Evolutionary conservation across 2,113 vertebrate genomes (phyloP).

Genomic region (Phycodurus eques): DNA sequence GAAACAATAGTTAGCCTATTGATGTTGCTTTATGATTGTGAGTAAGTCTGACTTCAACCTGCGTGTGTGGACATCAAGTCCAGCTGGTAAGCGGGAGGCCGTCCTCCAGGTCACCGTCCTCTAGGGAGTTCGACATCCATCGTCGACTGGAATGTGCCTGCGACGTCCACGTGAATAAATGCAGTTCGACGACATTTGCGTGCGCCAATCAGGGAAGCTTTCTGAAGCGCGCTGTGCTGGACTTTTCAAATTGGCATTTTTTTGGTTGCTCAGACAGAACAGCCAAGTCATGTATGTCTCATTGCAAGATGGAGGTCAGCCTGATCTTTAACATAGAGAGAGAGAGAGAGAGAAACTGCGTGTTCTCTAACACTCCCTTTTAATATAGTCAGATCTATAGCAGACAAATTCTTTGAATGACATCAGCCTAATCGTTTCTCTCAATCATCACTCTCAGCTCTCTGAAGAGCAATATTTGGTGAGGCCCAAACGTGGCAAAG

Average conservation of each 20-base stretch:
- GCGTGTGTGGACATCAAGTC: slow-evolving; percentile 41
- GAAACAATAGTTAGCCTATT: background rate
- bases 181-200: slow-evolving; percentile 55
- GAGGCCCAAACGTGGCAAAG: slow-evolving; percentile 21
- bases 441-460: slow-evolving; percentile 23
- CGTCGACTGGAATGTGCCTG: slow-evolving; percentile 55
- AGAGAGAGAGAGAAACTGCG: background rate
- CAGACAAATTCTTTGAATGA: slow-evolving; percentile 23
- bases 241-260: slow-evolving; percentile 57
- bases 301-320: slow-evolving; percentile 3
- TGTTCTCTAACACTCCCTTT: slow-evolving; percentile 1
- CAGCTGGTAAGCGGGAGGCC: slow-evolving; percentile 67
- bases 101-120: slow-evolving; percentile 68
- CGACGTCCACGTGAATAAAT: slow-evolving; percentile 64
- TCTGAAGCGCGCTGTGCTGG: slow-evolving; percentile 49
- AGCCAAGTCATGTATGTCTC: slow-evolving; percentile 33
- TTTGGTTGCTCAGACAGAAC: slow-evolving; percentile 5
- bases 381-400: slow-evolving; percentile 20
- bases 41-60: background rate
- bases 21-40: background rate
- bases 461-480: slow-evolving; percentile 34
- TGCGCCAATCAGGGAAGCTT: slow-evolving; percentile 35
- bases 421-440: slow-evolving; percentile 33
- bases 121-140: slow-evolving; percentile 59
- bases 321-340: slow-evolving; percentile 23